Percentiles rank a stretch among this genome's conserved stretches.
phyloP scores from a whole-genome alignment of 2,888 invertebrate species.

The Arge pagana region DNA sequence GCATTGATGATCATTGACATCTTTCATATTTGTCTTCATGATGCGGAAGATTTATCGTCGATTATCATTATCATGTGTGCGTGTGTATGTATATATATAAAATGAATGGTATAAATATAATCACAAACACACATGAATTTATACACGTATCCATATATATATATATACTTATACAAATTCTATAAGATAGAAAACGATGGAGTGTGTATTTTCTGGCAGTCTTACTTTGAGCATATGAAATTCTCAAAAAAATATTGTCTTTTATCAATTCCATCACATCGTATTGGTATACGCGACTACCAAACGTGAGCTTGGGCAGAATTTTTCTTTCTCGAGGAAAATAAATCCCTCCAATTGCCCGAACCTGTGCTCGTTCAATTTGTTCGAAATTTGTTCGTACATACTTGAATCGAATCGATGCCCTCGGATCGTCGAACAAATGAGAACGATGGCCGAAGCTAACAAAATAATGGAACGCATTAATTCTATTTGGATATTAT shows the following conservation, averaged over 20 bases:
- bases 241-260: constrained; percentile 19
- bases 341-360: background rate
- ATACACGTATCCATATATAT: too few relatives aligned
- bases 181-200: constrained; percentile 20
- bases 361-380: background rate
- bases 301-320: background rate
- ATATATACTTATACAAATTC: constrained; percentile 18
- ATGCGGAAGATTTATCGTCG: constrained; percentile 8
- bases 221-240: constrained; percentile 47
- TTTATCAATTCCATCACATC: background rate
- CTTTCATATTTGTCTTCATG: background rate
- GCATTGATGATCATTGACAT: background rate
- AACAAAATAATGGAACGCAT: background rate
- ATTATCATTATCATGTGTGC: constrained; percentile 13
- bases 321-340: too few relatives aligned
- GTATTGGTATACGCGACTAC: background rate
- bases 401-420: too few relatives aligned
- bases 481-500: constrained; percentile 6
- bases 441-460: too few relatives aligned
- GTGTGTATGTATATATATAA: too few relatives aligned
- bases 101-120: too few relatives aligned
- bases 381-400: constrained; percentile 19
- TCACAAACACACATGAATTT: too few relatives aligned
- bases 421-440: too few relatives aligned
- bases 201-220: constrained; percentile 40